phyloP scores from a whole-genome alignment of 2,797 vertebrate species.

The Acanthurus tractus region DNA sequence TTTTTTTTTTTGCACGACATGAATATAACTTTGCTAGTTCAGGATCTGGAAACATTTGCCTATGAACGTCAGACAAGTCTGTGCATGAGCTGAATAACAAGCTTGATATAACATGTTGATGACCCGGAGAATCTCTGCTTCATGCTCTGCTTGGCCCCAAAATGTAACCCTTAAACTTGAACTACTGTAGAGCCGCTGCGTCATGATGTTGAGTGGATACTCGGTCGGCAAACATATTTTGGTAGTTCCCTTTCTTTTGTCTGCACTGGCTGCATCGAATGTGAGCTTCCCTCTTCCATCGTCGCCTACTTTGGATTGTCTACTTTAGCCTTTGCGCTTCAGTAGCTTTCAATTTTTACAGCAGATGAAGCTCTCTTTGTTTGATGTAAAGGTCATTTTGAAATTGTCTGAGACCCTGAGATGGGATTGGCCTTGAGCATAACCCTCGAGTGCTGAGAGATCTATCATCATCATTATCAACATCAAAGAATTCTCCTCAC shows the following conservation, averaged over 20 bases:
- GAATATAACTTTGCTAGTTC: slow-evolving; percentile 56
- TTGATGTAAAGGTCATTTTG: slow-evolving; percentile 54
- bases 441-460: slow-evolving; percentile 42
- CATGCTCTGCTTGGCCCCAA: slow-evolving; percentile 22
- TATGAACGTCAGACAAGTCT: slow-evolving; percentile 34
- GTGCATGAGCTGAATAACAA: slow-evolving; percentile 51
- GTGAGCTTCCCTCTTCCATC: slow-evolving; percentile 11
- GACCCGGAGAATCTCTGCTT: slow-evolving; percentile 45
- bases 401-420: slow-evolving; percentile 41
- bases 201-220: not conserved
- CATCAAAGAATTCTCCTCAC: slow-evolving; percentile 41
- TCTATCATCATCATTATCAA: slow-evolving; percentile 39
- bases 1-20: slow-evolving; percentile 49
- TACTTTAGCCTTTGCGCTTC: slow-evolving; percentile 23
- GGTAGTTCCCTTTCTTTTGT: slow-evolving; percentile 11
- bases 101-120: slow-evolving; percentile 35
- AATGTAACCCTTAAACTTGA: slow-evolving; percentile 14
- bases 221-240: slow-evolving; percentile 14
- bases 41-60: slow-evolving; percentile 53
- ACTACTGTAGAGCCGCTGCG: slow-evolving; percentile 5
- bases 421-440: slow-evolving; percentile 48
- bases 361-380: slow-evolving; percentile 40
- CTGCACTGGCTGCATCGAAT: not conserved
- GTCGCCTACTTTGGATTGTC: slow-evolving; percentile 28
- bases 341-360: slow-evolving; percentile 3